Conservation (phyloP, 1,140 invertebrate genomes). For the Lamellibrachia luymesi region DNA sequence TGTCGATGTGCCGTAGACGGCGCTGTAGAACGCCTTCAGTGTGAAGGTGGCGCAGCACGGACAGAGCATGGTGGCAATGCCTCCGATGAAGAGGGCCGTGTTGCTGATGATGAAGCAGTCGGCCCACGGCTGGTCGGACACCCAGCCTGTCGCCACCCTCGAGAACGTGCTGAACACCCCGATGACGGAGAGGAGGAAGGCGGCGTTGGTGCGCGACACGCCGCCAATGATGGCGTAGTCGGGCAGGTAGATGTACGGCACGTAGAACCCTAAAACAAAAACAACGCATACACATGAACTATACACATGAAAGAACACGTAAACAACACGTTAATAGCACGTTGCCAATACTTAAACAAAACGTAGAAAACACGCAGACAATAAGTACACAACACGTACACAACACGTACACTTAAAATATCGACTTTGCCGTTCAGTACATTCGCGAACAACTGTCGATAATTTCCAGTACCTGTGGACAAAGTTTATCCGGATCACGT, state of each 20-base stretch:
- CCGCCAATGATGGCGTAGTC: conserved; percentile 47
- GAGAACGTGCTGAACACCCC: conserved; percentile 72
- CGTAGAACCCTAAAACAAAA: conserved; percentile 69
- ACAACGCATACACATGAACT: not conserved
- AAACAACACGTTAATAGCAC: conserved; percentile 58
- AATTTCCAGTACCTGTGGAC: no score
- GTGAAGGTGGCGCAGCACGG: conserved; percentile 63
- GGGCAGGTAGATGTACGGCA: conserved; percentile 85
- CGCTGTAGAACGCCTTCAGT: conserved; percentile 75
- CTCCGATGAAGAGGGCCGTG: conserved; percentile 82
- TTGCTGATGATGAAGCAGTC: conserved; percentile 87
- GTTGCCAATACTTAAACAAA: conserved; percentile 69
- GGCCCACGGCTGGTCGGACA: conserved; percentile 64
- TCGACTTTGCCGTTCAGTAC: no score
- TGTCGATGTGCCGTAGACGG: conserved; percentile 81
- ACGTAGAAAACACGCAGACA: conserved; percentile 76
- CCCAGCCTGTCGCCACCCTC: conserved; percentile 60
- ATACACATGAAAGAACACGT: not conserved
- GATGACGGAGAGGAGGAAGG: conserved; percentile 78
- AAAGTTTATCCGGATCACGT: no score
- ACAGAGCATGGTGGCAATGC: conserved; percentile 59
- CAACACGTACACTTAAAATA: not conserved
- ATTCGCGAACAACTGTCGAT: no score
- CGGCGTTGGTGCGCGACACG: conserved; percentile 56
- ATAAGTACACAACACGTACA: not conserved